A percentile compares a stretch with the other conserved stretches of the same genome.
These are phyloP conservation scores for Lindbergichthys nudifrons DNA, from an alignment of 2,797 vertebrate species.

Conservation along the genomic window DNA sequence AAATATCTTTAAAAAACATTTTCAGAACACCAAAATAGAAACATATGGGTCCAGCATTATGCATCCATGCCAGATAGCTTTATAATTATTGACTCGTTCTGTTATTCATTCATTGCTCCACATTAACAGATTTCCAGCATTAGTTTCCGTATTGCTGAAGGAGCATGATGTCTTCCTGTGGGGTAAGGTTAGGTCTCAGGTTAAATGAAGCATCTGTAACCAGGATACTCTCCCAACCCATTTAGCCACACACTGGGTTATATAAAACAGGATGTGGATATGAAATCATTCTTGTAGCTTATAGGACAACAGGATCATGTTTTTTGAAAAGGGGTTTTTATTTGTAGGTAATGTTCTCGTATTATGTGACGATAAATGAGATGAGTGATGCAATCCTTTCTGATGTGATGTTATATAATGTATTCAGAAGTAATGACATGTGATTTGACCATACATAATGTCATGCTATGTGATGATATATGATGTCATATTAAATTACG, in stretches of 20 bases:
- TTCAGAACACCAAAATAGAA: neutral
- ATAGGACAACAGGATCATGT: constrained; percentile 20
- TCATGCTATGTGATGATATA: neutral
- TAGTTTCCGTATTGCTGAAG: neutral
- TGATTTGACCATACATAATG: neutral
- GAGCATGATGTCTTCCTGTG: constrained; percentile 17
- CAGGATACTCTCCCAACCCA: constrained; percentile 24
- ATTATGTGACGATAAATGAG: neutral
- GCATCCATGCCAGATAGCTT: neutral
- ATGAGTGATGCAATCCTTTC: neutral
- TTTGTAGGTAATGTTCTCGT: neutral
- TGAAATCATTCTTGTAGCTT: constrained; percentile 7
- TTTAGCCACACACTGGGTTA: constrained; percentile 9
- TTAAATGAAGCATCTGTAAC: constrained; percentile 43
- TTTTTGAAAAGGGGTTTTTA: neutral
- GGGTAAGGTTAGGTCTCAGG: constrained; percentile 39
- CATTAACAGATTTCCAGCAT: neutral
- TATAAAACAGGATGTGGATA: constrained; percentile 16
- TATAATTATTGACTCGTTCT: neutral
- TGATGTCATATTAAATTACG: neutral
- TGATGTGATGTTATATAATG: neutral
- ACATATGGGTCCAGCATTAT: neutral
- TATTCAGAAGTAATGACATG: neutral
- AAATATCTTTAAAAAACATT: neutral
- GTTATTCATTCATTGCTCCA: neutral